Evolutionary conservation across 2,113 vertebrate genomes (phyloP).

Genomic region (Herpetotheres cachinnans): DNA sequence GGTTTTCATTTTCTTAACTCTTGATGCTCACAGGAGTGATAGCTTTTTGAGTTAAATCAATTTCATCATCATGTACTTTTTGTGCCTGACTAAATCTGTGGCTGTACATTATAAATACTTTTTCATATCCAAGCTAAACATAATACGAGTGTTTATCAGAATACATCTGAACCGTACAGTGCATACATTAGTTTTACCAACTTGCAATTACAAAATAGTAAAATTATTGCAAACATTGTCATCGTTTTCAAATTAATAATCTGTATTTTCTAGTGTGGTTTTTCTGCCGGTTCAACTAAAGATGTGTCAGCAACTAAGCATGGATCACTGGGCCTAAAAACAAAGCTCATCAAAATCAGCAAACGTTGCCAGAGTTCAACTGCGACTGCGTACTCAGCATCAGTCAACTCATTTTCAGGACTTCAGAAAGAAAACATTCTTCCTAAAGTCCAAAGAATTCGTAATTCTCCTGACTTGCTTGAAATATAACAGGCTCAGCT

Average conservation of each 20-base stretch:
- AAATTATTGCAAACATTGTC: not conserved
- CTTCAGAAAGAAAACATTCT: not conserved
- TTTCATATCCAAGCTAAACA: not conserved
- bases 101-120: not conserved
- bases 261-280: not conserved
- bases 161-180: not conserved
- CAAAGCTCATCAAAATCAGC: not conserved
- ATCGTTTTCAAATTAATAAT: not conserved
- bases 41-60: not conserved
- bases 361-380: not conserved
- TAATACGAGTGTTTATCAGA: not conserved
- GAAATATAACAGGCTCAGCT: not conserved
- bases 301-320: not conserved
- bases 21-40: not conserved
- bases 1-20: not conserved
- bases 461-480: constrained; percentile 7
- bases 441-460: not conserved
- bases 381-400: not conserved
- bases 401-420: not conserved
- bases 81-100: not conserved
- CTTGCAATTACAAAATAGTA: not conserved
- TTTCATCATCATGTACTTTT: not conserved
- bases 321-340: not conserved
- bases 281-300: not conserved
- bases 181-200: not conserved